Percentiles rank a stretch among this genome's conserved stretches.
phyloP scores from a whole-genome alignment of 2,797 vertebrate species.

The Anas bahamensis region DNA sequence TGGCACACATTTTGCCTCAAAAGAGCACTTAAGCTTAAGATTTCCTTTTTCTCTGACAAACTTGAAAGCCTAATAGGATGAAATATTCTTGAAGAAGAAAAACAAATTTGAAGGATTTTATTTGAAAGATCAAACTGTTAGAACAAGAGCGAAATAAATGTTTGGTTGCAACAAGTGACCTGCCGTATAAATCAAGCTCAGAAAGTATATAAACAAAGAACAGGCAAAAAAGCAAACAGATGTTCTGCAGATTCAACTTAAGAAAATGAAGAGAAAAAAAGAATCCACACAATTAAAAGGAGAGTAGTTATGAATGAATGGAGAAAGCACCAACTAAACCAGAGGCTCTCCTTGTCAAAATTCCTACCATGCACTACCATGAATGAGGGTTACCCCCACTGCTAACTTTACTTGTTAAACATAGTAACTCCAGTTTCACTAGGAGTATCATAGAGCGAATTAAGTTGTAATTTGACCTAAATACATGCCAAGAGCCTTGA shows the following conservation, averaged over 20 bases:
- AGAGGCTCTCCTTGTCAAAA: not conserved
- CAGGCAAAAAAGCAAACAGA: accelerated
- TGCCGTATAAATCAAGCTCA: not conserved
- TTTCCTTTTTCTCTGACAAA: not conserved
- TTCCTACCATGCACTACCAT: accelerated
- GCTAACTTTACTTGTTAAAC: not conserved
- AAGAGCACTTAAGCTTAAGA: not conserved
- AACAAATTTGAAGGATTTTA: not conserved
- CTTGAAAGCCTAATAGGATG: not conserved
- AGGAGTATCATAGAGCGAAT: not conserved
- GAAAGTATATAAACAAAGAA: not conserved
- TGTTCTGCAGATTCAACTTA: not conserved
- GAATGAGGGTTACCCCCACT: not conserved
- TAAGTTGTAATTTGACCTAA: not conserved
- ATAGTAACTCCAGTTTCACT: not conserved
- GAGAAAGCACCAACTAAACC: not conserved
- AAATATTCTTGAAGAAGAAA: slow-evolving; percentile 15
- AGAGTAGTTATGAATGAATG: not conserved
- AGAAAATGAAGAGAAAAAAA: not conserved
- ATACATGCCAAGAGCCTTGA: not conserved
- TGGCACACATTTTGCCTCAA: not conserved
- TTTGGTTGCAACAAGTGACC: not conserved
- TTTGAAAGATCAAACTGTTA: slow-evolving; percentile 12
- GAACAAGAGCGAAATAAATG: slow-evolving; percentile 10
- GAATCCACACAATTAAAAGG: not conserved